phyloP scores from a whole-genome alignment of 2,888 invertebrate genomes.

The Aphodius granarius region DNA sequence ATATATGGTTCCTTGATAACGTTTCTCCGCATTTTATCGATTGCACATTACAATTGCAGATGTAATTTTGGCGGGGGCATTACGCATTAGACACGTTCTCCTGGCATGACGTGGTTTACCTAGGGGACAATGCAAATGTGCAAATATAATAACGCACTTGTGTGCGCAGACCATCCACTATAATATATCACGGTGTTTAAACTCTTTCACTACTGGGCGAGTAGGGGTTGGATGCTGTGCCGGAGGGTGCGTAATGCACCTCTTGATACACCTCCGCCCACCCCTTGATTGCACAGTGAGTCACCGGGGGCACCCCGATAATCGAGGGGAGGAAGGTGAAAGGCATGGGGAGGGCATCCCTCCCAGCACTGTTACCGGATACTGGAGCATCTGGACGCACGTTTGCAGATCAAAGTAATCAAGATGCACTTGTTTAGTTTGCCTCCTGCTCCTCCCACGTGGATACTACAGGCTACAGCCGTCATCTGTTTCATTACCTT shows the following conservation, averaged over 20 bases:
- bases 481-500: not conserved
- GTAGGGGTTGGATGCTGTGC: conserved; percentile 22
- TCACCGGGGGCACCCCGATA: conserved; percentile 41
- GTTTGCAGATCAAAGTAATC: conserved; percentile 51
- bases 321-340: not conserved
- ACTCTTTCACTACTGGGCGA: conserved; percentile 19
- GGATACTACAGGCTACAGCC: not conserved
- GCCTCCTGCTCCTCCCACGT: conserved; percentile 24
- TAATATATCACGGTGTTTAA: conserved; percentile 22
- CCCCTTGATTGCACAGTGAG: conserved; percentile 53
- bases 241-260: conserved; percentile 34
- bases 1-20: not conserved
- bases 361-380: conserved; percentile 30
- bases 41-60: conserved; percentile 2
- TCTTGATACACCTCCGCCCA: conserved; percentile 39
- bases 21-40: not conserved
- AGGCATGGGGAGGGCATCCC: not conserved
- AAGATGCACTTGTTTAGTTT: conserved; percentile 56
- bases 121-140: conserved; percentile 6
- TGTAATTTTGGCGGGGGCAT: conserved; percentile 7
- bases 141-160: conserved; percentile 7
- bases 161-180: not conserved
- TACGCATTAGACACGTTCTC: conserved; percentile 5
- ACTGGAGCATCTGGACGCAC: conserved; percentile 51
- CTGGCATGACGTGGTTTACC: not conserved